Percentiles rank a stretch among this genome's conserved stretches.
Conservation (phyloP, 2,113 vertebrate genomes). For the Emydocephalus ijimae region DNA sequence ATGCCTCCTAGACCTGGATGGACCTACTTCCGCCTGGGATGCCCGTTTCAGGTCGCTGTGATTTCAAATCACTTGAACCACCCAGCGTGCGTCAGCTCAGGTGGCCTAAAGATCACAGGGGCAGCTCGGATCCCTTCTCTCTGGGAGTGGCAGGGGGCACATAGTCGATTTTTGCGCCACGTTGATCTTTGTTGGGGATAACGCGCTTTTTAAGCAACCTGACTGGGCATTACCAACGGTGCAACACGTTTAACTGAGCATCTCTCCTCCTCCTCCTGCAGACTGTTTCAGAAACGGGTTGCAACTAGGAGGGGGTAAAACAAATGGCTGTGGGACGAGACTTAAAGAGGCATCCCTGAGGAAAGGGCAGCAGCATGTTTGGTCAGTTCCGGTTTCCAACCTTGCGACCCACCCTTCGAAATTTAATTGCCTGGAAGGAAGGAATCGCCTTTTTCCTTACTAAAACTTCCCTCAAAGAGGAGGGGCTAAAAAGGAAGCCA, state of each 20-base stretch:
- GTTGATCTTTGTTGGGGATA: neutral
- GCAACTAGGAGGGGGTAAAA: neutral
- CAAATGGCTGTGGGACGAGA: neutral
- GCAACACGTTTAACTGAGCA: neutral
- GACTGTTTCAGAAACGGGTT: neutral
- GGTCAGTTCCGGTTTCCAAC: slow-evolving; percentile 32
- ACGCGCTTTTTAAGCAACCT: neutral
- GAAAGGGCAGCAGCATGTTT: neutral
- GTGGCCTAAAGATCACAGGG: neutral
- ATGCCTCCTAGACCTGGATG: too few relatives aligned
- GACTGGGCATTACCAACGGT: neutral
- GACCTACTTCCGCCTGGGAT: neutral
- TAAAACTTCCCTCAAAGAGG: slow-evolving; percentile 2
- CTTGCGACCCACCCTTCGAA: neutral
- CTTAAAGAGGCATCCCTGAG: slow-evolving; percentile 10
- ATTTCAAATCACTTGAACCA: neutral
- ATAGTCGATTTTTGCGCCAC: neutral
- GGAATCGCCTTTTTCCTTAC: slow-evolving; percentile 17
- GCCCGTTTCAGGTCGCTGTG: neutral
- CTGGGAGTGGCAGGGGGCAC: neutral
- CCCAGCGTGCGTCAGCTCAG: too few relatives aligned
- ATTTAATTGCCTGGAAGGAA: slow-evolving; percentile 30
- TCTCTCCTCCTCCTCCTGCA: neutral
- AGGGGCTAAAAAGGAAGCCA: neutral
- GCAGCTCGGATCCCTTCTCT: neutral